phyloP scores from a whole-genome alignment of 2,113 vertebrate species.

The Protomyctophum bolini region DNA sequence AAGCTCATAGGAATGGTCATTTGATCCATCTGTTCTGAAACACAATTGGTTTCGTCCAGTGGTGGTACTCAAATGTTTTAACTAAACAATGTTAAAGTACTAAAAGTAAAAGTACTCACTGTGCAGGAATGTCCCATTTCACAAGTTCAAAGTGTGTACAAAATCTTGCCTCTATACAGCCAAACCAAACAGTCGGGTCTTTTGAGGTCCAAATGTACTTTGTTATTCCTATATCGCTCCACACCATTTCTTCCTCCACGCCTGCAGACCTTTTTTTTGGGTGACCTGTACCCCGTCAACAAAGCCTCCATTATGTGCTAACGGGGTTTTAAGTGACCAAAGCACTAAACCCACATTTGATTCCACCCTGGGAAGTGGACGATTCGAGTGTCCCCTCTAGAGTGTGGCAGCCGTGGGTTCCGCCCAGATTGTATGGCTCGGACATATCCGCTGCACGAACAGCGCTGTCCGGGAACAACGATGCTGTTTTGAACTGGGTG shows the following conservation, averaged over 20 bases:
- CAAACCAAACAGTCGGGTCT: conserved; percentile 58
- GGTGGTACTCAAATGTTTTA: too few species aligned
- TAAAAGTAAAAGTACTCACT: too few species aligned
- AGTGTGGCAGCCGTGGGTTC: conserved; percentile 9
- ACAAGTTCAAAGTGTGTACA: too few species aligned
- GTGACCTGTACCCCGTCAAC: conserved; percentile 42
- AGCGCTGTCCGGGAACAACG: conserved; percentile 15
- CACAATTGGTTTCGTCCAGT: conserved; percentile 28
- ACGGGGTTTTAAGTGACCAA: conserved; percentile 32
- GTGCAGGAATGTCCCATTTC: too few species aligned
- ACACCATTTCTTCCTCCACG: conserved; percentile 7
- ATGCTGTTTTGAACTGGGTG: conserved; percentile 19
- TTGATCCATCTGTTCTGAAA: conserved; percentile 37
- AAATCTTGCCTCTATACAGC: conserved; percentile 11
- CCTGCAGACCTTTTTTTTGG: conserved; percentile 14
- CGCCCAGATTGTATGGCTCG: conserved; percentile 28
- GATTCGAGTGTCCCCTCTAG: conserved; percentile 16
- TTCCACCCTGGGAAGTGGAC: conserved; percentile 23
- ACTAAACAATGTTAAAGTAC: too few species aligned
- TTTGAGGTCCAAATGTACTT: conserved; percentile 8
- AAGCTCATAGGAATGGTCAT: conserved; percentile 19
- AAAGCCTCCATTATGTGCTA: conserved; percentile 53
- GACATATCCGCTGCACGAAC: conserved; percentile 22
- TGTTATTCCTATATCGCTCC: conserved; percentile 47
- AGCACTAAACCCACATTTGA: conserved; percentile 51